Conservation (phyloP, 2,888 invertebrate genomes). For the Cremastinae sp. region DNA sequence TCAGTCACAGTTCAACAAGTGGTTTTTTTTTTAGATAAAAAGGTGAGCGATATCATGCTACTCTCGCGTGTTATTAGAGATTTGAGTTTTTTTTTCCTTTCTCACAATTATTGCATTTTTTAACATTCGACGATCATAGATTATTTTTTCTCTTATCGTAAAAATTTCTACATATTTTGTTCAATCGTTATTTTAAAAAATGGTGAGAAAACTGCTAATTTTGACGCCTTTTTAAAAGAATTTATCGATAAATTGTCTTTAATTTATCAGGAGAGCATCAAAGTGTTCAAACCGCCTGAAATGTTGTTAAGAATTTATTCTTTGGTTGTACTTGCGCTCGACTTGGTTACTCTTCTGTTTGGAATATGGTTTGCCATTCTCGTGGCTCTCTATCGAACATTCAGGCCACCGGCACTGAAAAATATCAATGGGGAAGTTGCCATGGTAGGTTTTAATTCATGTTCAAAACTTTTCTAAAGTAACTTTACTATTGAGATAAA, state of each 20-base stretch:
- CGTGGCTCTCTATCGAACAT: slow-evolving; percentile 81
- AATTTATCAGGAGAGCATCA: slow-evolving; percentile 49
- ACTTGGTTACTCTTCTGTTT: slow-evolving; percentile 82
- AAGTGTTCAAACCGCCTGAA: slow-evolving; percentile 77
- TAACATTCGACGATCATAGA: neutral
- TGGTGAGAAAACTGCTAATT: slow-evolving; percentile 22
- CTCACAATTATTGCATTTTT: neutral
- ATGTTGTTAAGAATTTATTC: slow-evolving; percentile 84
- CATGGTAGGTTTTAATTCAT: slow-evolving; percentile 82
- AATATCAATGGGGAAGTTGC: slow-evolving; percentile 84
- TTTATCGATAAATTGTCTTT: neutral
- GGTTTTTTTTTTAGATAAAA: slow-evolving; percentile 41
- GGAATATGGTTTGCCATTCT: slow-evolving; percentile 82
- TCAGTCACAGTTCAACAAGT: slow-evolving; percentile 47
- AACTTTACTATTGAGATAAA: too few species aligned
- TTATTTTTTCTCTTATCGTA: neutral
- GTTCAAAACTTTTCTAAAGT: too few species aligned
- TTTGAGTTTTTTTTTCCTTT: slow-evolving; percentile 12
- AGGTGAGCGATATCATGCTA: slow-evolving; percentile 45
- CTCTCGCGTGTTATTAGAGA: slow-evolving; percentile 14
- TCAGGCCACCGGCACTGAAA: slow-evolving; percentile 84
- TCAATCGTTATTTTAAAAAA: slow-evolving; percentile 18
- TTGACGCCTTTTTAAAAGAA: neutral
- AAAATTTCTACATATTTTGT: neutral
- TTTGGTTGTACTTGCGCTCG: slow-evolving; percentile 82